Evolutionary conservation across 2,888 invertebrate genomes (phyloP).

Genomic region (Shargacucullia verbasci): DNA sequence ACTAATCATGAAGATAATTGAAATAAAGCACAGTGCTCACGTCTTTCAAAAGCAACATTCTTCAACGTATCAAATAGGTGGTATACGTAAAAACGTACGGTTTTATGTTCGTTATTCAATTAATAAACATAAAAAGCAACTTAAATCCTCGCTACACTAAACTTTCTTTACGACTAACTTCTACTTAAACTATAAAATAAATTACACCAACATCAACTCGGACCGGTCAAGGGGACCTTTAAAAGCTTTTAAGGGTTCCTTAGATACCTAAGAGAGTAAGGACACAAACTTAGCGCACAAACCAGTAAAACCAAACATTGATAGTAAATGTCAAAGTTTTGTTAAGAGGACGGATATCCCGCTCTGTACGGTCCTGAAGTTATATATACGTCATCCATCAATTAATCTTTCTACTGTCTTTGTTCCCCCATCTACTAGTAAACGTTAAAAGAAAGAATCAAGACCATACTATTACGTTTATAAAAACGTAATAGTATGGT

Average conservation of each 20-base stretch:
- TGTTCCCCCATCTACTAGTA: not conserved
- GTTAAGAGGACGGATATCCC: constrained; percentile 16
- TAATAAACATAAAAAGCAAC: constrained; percentile 50
- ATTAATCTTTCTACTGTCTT: constrained; percentile 12
- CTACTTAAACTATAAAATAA: constrained; percentile 67
- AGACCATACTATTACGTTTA: not conserved
- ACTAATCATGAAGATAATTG: no score
- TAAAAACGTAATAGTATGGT: no score
- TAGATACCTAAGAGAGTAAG: constrained; percentile 43
- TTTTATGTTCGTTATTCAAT: constrained; percentile 23
- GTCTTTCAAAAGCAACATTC: no score
- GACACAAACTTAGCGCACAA: constrained; percentile 27
- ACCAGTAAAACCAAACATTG: constrained; percentile 18
- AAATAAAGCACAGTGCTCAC: no score
- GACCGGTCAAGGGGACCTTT: constrained; percentile 58
- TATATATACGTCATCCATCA: constrained; percentile 19
- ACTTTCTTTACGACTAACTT: constrained; percentile 61
- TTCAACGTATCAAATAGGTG: no score
- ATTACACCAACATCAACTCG: constrained; percentile 63
- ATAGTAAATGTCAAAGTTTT: constrained; percentile 21
- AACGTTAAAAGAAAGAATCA: not conserved
- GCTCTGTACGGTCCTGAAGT: not conserved
- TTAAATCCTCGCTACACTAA: constrained; percentile 48
- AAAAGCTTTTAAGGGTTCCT: constrained; percentile 68
- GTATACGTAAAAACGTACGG: no score